Conservation (phyloP, 2,888 invertebrate genomes). For the Nephrotoma guestfalica region DNA sequence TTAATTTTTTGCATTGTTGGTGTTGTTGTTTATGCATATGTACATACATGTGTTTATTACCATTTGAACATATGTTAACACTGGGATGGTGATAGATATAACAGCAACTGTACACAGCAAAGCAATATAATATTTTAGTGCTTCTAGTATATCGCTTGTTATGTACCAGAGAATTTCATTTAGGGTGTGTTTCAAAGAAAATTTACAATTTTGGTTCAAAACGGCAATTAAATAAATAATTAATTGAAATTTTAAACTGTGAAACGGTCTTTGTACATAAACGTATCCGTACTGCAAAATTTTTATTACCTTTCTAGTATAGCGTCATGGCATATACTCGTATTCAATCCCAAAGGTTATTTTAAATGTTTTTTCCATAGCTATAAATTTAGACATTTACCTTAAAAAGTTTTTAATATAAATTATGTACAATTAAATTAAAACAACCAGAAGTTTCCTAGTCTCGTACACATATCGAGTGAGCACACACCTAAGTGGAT, state of each 20-base stretch:
- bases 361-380: background rate
- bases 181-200: background rate
- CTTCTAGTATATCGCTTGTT: background rate
- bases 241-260: background rate
- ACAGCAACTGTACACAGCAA: background rate
- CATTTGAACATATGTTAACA: background rate
- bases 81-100: background rate
- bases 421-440: background rate
- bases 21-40: background rate
- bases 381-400: background rate
- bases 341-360: background rate
- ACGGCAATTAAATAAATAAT: background rate
- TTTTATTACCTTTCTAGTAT: background rate
- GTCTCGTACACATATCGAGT: background rate
- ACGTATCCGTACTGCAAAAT: background rate
- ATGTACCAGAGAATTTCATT: background rate
- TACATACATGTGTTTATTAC: background rate
- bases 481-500: background rate
- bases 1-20: background rate
- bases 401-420: background rate
- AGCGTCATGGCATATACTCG: background rate
- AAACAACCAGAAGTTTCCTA: background rate
- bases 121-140: background rate
- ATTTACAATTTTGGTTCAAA: background rate
- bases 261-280: background rate